Evolutionary conservation across 2,888 invertebrate species (phyloP), one percentile per base, ranked within the genome.

Genomic region (Netelia inedita): DNA sequence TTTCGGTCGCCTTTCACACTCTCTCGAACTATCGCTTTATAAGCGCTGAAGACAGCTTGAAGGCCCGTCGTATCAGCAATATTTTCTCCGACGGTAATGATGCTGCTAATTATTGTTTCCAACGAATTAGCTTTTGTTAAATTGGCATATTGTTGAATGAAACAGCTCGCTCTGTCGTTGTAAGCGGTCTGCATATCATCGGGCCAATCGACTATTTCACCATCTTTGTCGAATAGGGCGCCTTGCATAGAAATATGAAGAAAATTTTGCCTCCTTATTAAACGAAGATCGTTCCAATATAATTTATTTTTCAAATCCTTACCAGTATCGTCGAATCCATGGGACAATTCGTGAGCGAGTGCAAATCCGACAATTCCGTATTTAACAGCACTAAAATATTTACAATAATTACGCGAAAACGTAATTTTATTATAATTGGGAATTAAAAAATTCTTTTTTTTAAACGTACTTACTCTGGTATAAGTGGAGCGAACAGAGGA

Each of bases 301-400:
- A 1, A 16, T 19, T 59, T 21, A 50, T 66, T 57, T 16, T 8
- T 57, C 5, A 11, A 35, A 69, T 23, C 14, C 28, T 68, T 63
- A 89, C 89, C 88, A 57, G 55, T 71, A 10, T 68, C 74, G 19
- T 88, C 88, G 46, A 85, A 88, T 21, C 76, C 73, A 19, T 89
- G 89, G 1, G 87, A 85, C 28, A 89, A 71, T 79, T 89, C 88
- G 73, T 89, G 88, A 10, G 87, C 89, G 10, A 89, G 59, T n/a
- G 79, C 66, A 23, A 87, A 87, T 9, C 88, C 89, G 6, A 82
- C 65, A 14, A 71, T 75, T 57, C 87, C 89, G 11, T 88, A 89
- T 81, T 85, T 88, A 23, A 89, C 28, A 14, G 87, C 83, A 8
- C 89, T 89, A 78, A 16, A 53, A 8, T 23, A 66, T 72, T 3